Conservation (phyloP, 1,140 invertebrate species). For the Hyposmocoma kahamanoa region DNA sequence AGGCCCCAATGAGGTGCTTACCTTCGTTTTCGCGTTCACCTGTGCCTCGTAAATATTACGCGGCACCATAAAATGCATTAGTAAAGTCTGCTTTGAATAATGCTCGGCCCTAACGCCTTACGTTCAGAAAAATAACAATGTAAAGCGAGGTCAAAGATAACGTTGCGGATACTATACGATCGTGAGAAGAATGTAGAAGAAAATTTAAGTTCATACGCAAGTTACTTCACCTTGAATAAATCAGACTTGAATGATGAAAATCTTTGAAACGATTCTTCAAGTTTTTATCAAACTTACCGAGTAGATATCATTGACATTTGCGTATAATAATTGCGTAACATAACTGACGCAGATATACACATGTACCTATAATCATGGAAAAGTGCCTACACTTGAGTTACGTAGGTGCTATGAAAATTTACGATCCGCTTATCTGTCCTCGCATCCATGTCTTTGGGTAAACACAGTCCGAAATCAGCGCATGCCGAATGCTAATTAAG, state of each 20-base stretch:
- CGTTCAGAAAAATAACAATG: slow-evolving; percentile 18
- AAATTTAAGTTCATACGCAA: background rate
- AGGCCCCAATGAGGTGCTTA: slow-evolving; percentile 33
- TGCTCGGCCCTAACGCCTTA: slow-evolving; percentile 25
- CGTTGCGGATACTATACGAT: background rate
- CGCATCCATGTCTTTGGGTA: background rate
- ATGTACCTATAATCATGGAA: background rate
- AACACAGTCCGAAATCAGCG: slow-evolving; percentile 23
- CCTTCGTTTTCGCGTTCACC: slow-evolving; percentile 37
- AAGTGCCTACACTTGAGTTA: background rate
- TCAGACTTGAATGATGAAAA: no score
- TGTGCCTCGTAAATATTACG: slow-evolving; percentile 50
- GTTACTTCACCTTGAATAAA: no score
- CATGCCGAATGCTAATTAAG: slow-evolving; percentile 62
- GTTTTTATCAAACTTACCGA: no score
- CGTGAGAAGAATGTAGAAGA: background rate
- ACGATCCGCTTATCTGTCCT: background rate
- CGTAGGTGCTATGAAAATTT: background rate
- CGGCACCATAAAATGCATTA: slow-evolving; percentile 58
- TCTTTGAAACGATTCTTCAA: no score
- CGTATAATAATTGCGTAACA: background rate
- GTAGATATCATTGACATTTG: no score
- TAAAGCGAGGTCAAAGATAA: background rate
- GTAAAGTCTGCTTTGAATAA: slow-evolving; percentile 58
- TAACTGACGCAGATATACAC: background rate